Evolutionary conservation across 2,888 invertebrate genomes (phyloP).

Genomic region (Chrysopilus asiliformis): DNA sequence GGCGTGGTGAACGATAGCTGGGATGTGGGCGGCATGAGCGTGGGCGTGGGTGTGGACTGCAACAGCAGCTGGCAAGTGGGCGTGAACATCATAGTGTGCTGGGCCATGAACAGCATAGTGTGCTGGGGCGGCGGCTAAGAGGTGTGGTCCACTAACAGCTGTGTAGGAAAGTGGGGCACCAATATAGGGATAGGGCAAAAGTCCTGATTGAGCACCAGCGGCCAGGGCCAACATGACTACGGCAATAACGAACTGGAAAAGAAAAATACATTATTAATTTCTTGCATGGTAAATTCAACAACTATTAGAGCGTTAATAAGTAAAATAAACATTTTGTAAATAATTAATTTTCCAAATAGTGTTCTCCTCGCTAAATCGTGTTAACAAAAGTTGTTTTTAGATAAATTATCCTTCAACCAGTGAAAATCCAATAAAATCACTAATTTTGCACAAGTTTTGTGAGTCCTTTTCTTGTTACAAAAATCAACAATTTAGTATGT

Average conservation of each 20-base stretch:
- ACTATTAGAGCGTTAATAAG: too few relatives aligned
- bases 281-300: too few relatives aligned
- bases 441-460: too few relatives aligned
- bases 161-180: constrained; percentile 17
- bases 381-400: too few relatives aligned
- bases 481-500: too few relatives aligned
- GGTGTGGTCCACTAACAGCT: constrained; percentile 18
- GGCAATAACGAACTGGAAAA: constrained; percentile 22
- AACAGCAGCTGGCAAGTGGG: constrained; percentile 20
- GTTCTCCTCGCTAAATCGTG: too few relatives aligned
- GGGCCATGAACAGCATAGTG: constrained; percentile 19
- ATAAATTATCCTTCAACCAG: too few relatives aligned
- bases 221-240: constrained; percentile 25
- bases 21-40: constrained; percentile 13
- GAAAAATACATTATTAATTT: too few relatives aligned
- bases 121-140: constrained; percentile 8
- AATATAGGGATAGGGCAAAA: constrained; percentile 6
- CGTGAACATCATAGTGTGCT: constrained; percentile 16
- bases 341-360: too few relatives aligned
- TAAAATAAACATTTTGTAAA: too few relatives aligned
- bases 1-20: constrained; percentile 3
- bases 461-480: too few relatives aligned
- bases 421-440: too few relatives aligned
- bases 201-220: constrained; percentile 16
- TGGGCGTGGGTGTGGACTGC: constrained; percentile 11